Evolutionary conservation across 2,888 invertebrate genomes (phyloP).

Genomic region (Acholoe squamosa): DNA sequence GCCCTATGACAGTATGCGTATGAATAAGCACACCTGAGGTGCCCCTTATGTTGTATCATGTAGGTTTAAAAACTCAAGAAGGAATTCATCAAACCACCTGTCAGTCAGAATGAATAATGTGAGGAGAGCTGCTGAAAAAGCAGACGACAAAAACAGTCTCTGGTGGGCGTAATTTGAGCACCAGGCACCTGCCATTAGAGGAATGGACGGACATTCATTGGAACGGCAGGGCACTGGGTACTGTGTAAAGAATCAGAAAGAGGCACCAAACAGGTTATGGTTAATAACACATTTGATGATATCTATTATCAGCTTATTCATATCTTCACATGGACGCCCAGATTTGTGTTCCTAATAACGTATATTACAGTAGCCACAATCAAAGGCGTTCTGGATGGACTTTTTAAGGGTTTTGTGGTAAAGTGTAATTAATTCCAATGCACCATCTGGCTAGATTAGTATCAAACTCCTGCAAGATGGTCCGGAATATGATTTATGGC

Average conservation of each 20-base stretch:
- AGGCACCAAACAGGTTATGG: not conserved
- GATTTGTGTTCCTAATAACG: no score
- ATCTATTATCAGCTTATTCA: not conserved
- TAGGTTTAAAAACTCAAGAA: not conserved
- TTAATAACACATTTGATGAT: not conserved
- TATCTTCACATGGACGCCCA: not conserved
- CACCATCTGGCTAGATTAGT: no score
- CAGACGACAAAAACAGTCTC: not conserved
- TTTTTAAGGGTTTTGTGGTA: no score
- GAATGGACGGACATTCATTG: not conserved
- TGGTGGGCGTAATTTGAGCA: slow-evolving; percentile 1
- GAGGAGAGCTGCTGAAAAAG: not conserved
- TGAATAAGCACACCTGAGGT: not conserved
- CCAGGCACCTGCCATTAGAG: slow-evolving; percentile 14
- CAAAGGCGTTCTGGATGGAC: no score
- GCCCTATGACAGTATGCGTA: no score
- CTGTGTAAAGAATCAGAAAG: not conserved
- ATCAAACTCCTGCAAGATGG: no score
- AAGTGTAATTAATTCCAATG: no score
- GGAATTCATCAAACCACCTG: not conserved
- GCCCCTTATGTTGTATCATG: not conserved
- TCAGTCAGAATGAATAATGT: slow-evolving; percentile 6
- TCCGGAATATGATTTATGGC: no score
- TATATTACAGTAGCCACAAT: no score
- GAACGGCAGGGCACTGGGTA: not conserved